Conservation (phyloP, 2,888 invertebrate genomes). For the Heliconius cydno region DNA sequence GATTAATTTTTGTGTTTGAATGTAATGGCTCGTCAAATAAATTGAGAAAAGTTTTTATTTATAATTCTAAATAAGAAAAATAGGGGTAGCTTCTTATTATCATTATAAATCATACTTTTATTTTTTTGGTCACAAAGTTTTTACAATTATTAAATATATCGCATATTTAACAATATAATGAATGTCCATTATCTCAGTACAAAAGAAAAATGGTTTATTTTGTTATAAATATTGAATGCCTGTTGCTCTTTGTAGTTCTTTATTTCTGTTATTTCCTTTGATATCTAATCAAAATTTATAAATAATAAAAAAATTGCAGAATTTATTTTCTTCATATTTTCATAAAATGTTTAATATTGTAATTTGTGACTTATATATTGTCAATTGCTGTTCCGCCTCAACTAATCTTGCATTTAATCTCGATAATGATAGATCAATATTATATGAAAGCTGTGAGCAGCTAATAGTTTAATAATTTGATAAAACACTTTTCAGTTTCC, state of each 20-base stretch:
- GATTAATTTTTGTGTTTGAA: slow-evolving; percentile 13
- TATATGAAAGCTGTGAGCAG: slow-evolving; percentile 12
- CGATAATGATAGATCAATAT: slow-evolving; percentile 6
- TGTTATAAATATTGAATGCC: slow-evolving; percentile 10
- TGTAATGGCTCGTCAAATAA: slow-evolving; percentile 27
- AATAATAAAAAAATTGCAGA: not conserved
- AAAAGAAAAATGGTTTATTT: slow-evolving; percentile 17
- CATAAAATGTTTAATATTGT: slow-evolving; percentile 4
- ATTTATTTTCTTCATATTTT: slow-evolving; percentile 1
- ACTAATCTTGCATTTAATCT: slow-evolving; percentile 15
- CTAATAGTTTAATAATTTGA: not conserved
- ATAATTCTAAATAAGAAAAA: not conserved
- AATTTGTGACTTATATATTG: slow-evolving; percentile 8
- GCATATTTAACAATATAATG: slow-evolving; percentile 17
- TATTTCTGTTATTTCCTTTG: not conserved
- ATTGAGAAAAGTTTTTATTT: not conserved
- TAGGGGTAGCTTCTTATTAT: not conserved
- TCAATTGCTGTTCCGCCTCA: slow-evolving; percentile 30
- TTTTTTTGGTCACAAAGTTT: slow-evolving; percentile 14
- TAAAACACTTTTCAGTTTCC: not conserved
- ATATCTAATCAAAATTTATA: not conserved
- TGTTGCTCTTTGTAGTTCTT: not conserved
- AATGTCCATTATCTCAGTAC: slow-evolving; percentile 27
- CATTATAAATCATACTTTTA: slow-evolving; percentile 1
- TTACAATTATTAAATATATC: slow-evolving; percentile 9